Base-by-base conservation (phyloP, 2,888 invertebrate species). In the Oxytorus armatus region DNA sequence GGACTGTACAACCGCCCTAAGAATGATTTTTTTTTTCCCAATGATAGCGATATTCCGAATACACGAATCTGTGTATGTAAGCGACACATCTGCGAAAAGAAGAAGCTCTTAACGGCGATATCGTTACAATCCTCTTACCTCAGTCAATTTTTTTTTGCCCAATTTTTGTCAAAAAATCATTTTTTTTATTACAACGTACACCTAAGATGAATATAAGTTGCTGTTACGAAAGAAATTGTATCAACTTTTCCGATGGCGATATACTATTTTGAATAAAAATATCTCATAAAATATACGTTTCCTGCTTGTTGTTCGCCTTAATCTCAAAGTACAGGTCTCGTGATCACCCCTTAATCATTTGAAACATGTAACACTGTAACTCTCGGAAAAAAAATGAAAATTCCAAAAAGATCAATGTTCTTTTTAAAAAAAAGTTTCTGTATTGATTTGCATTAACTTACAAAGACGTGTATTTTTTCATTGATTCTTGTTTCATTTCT, bases 201-300 rank as follows among this genome's bases (percentile, higher is more conserved):
- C 47, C n/a, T 68, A 72, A 77, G 72, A 79, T 59, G 47, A 66
- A 63, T 69, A 74, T 81, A 57, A 65, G 59, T 53, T 33, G 66
- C 65, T 73, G 68, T 75, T 66, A 57, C 53, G 57, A 61, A 77
- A 77, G 55, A 79, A 70, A 69, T 63, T 65, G 51, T 70, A 82
- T 77, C 81, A 66, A 78, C 82, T 85, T 85, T 80, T 85, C 77
- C 76, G 79, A 83, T 82, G 66, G 84, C 69, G 79, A 84, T 85
- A 82, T 83, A 83, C 82, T 84, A 84, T 86, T 86, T 86, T 86
- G 77, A 86, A 85, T 86, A 86, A 87, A 86, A 84, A 61, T 80
- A 76, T 73, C 39, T 39, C 16, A 66, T 49, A 39, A 75, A 59
- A 47, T 33, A 18, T 51, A 57, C 10, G 25, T 47, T 51, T 10